phyloP scores from a whole-genome alignment of 1,140 invertebrate species.

The Penaeus vannamei region DNA sequence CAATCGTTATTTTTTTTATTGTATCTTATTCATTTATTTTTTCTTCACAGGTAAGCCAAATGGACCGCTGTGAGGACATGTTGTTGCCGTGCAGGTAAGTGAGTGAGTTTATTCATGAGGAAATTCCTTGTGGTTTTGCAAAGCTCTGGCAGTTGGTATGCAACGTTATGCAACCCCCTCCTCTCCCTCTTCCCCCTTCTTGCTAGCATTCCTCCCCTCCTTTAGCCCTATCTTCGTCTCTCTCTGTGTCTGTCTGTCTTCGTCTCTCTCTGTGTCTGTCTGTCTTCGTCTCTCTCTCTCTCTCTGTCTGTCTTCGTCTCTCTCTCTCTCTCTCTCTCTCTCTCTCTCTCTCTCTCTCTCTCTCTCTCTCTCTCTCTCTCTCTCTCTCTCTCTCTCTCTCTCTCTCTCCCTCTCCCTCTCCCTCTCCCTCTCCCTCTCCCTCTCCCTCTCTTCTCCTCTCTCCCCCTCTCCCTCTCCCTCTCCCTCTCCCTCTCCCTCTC shows the following conservation, averaged over 20 bases:
- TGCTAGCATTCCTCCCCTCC: neutral
- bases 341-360: conserved; percentile 37
- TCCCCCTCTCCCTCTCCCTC: neutral
- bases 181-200: neutral
- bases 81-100: no score
- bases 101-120: no score
- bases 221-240: neutral
- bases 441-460: neutral
- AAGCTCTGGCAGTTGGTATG: no score
- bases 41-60: no score
- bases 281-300: no score
- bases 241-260: neutral
- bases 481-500: neutral
- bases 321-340: conserved; percentile 37
- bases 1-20: no score
- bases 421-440: neutral
- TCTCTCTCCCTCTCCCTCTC: neutral
- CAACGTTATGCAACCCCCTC: neutral
- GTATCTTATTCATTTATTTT: no score
- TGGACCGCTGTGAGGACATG: no score
- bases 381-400: neutral
- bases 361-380: conserved; percentile 32
- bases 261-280: neutral
- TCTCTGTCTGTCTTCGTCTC: neutral
- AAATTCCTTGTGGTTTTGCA: no score